Evolutionary conservation across 2,888 invertebrate genomes (phyloP).

Genomic region (Bombyx huttoni): DNA sequence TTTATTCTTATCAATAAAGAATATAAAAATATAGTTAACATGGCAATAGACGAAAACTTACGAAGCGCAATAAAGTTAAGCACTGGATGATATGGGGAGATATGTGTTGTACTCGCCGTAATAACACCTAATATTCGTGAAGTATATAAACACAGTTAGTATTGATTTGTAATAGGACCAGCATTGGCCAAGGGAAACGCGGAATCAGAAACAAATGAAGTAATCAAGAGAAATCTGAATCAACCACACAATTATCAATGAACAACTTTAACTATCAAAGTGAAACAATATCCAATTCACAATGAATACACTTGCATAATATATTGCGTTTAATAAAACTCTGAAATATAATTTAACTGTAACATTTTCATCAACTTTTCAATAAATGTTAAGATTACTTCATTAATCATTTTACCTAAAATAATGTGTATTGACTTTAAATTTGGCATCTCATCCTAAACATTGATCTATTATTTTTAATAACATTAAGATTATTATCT

Average conservation of each 20-base stretch:
- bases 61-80: constrained; percentile 50
- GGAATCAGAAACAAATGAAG: constrained; percentile 5
- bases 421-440: constrained; percentile 77
- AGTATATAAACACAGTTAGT: too few relatives aligned
- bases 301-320: constrained; percentile 66
- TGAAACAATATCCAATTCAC: constrained; percentile 68
- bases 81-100: constrained; percentile 55
- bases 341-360: constrained; percentile 73
- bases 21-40: constrained; percentile 42
- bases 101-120: constrained; percentile 30
- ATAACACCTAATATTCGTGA: constrained; percentile 3
- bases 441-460: constrained; percentile 76
- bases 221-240: constrained; percentile 26
- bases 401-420: constrained; percentile 72
- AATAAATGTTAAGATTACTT: constrained; percentile 69
- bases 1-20: constrained; percentile 36
- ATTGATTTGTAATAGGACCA: neutral
- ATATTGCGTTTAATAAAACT: constrained; percentile 71
- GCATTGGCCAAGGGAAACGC: neutral
- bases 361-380: constrained; percentile 69
- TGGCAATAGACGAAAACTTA: constrained; percentile 38
- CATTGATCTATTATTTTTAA: constrained; percentile 64
- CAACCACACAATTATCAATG: constrained; percentile 55
- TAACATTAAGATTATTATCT: constrained; percentile 63
- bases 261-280: constrained; percentile 72